phyloP scores from a whole-genome alignment of 1,140 invertebrate genomes.

The Portunus trituberculatus region DNA sequence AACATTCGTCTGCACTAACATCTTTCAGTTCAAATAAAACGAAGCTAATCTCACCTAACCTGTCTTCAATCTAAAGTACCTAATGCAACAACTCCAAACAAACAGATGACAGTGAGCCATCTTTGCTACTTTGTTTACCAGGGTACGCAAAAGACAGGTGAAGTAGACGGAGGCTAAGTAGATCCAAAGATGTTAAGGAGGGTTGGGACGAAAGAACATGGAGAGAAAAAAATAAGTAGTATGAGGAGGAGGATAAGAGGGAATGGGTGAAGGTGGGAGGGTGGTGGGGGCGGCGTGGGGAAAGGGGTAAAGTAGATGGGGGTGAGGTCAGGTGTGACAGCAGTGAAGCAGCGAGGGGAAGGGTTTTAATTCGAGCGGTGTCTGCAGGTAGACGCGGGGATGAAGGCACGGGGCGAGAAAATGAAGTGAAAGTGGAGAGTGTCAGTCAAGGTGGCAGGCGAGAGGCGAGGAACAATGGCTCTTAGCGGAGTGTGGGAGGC shows the following conservation, averaged over 20 bases:
- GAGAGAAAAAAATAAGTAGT: not conserved
- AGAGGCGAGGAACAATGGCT: constrained; percentile 15
- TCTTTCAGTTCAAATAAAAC: not conserved
- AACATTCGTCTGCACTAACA: too few relatives aligned
- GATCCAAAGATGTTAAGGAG: too few relatives aligned
- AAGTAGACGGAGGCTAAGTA: too few relatives aligned
- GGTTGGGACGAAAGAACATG: not conserved
- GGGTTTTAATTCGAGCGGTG: constrained; percentile 17
- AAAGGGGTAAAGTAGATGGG: not conserved
- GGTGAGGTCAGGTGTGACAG: constrained; percentile 5
- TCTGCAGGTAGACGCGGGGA: constrained; percentile 6
- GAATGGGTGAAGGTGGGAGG: not conserved
- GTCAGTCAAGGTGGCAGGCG: constrained; percentile 20
- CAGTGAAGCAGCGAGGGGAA: not conserved
- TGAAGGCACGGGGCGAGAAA: constrained; percentile 26
- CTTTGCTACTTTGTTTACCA: not conserved
- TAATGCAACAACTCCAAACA: not conserved
- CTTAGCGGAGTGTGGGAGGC: not conserved
- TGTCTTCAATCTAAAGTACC: not conserved
- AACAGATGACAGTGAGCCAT: not conserved
- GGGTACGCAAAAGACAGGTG: not conserved
- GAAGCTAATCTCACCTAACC: not conserved
- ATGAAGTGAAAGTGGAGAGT: not conserved
- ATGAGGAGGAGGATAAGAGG: not conserved
- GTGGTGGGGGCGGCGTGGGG: not conserved